Conservation (phyloP, 2,797 vertebrate genomes). For the Lithobates pipiens region DNA sequence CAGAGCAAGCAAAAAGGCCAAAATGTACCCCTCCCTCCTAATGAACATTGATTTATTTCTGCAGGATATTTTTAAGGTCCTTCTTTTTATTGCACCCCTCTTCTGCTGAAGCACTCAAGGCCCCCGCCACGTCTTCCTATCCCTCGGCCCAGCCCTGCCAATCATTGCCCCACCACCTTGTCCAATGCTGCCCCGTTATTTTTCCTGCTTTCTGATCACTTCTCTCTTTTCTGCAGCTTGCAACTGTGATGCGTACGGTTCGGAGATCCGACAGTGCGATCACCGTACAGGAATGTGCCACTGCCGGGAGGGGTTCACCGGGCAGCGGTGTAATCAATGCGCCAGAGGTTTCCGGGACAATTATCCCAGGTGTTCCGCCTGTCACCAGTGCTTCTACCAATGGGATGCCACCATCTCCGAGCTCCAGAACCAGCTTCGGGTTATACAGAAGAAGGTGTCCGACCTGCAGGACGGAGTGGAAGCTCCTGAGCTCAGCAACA, state of each 20-base stretch:
- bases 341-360: conserved; percentile 80
- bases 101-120: no score
- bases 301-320: conserved; percentile 78
- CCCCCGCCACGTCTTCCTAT: no score
- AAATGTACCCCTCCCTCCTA: no score
- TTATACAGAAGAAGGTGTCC: conserved; percentile 66
- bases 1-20: no score
- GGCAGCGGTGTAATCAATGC: conserved; percentile 79
- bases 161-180: no score
- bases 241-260: conserved; percentile 79
- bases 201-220: not conserved
- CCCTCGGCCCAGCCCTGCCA: no score
- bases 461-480: conserved; percentile 72
- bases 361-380: conserved; percentile 81
- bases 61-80: no score
- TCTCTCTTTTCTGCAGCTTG: conserved; percentile 76
- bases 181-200: no score
- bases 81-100: no score
- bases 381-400: conserved; percentile 85
- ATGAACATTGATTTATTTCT: no score
- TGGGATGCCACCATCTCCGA: conserved; percentile 79
- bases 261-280: conserved; percentile 80
- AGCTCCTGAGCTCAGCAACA: conserved; percentile 63
- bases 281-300: conserved; percentile 76
- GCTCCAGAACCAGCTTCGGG: conserved; percentile 72